Base-by-base conservation (phyloP, 2,113 vertebrate genomes). In the Tupaia chinensis region DNA sequence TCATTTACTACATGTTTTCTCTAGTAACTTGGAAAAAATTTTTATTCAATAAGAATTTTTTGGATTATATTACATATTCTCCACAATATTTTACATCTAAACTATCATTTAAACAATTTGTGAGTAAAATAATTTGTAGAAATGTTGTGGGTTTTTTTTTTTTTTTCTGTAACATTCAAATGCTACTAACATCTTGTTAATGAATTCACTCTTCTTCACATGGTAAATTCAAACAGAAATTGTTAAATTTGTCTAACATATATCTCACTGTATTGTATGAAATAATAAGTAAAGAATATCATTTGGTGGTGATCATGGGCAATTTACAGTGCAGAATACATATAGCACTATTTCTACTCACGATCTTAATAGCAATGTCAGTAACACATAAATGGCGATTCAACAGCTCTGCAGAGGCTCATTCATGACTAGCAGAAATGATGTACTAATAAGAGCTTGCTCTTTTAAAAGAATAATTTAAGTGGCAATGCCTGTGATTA, bases 211-310 rank as follows among this genome's bases (percentile, higher is more conserved):
- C 61, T 96, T 90, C 15, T 78, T 70, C 72, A 95, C 78, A 87
- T 94, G 87, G 5, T 76, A 96, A 94, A 90, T 56, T 95, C 54
- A 96, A 97, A 93, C 56, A 77, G 19, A 95, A 94, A 96, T 96
- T 78, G 97, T 94, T 66, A 70, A 96, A 73, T 74, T 93, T 54
- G 72, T 82, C 84, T 96, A 32, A 3, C 82, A 87, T 27, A 95
- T 92, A 96, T 87, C 63, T 95, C 0, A 90, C 77, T 81, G 9
- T 68, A 56, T 25, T 89, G 7, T 56, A 22, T 61, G 81, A 92
- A 72, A 91, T 89, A 84, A 96, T 70, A 96, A 94, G 23, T 86
- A 13, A 29, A 96, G 7, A 20, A 13, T 5, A 95, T 92, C 60
- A 58, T 16, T 97, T 95, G 22, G 4, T 80, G 78, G 0, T 44